phyloP scores from a whole-genome alignment of 2,888 invertebrate species.

The Norana najaformis region DNA sequence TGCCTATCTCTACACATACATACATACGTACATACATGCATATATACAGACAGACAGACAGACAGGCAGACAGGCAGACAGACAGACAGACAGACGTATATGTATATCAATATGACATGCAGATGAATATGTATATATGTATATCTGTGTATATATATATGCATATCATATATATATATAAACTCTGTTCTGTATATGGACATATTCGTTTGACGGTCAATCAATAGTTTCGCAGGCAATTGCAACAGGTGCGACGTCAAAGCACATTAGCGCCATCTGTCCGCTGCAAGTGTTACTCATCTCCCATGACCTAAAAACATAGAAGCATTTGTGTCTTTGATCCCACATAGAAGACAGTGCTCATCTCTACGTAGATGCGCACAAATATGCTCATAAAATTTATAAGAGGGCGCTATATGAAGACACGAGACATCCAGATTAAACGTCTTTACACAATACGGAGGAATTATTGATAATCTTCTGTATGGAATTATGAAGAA shows the following conservation, averaged over 20 bases:
- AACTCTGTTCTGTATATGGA: neutral
- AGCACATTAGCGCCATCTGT: conserved; percentile 5
- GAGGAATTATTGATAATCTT: neutral
- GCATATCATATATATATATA: neutral
- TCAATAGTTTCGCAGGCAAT: neutral
- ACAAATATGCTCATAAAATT: neutral
- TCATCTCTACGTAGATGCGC: neutral
- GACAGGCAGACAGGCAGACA: neutral
- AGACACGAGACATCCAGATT: neutral
- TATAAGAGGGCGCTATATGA: neutral
- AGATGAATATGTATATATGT: neutral
- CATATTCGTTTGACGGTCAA: neutral
- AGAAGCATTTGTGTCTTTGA: neutral
- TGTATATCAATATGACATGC: neutral
- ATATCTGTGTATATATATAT: neutral
- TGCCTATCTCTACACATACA: too few species aligned
- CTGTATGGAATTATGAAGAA: neutral
- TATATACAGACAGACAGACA: too few species aligned
- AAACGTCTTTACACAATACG: neutral
- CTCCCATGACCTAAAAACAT: neutral
- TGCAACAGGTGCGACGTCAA: neutral
- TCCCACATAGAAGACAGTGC: too few species aligned
- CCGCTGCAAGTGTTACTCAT: neutral
- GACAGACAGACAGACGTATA: neutral
- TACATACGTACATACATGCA: too few species aligned